Base-by-base conservation (phyloP, 2,888 invertebrate species). In the Laothoe populi region DNA sequence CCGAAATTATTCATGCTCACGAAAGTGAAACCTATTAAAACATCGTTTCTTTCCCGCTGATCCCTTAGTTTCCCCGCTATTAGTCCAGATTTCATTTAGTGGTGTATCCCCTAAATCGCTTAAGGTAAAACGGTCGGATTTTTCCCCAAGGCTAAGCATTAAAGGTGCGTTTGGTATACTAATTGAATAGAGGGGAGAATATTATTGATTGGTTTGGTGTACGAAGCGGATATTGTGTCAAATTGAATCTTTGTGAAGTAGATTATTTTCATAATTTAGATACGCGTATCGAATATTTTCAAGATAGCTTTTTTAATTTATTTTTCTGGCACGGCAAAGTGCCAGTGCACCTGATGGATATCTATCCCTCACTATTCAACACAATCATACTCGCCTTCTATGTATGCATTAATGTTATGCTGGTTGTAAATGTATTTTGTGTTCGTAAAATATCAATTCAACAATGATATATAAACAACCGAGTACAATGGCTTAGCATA, bases 91-190 rank as follows among this genome's bases (percentile, higher is more conserved):
- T 66, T 83, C 82, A 84, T 87, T 87, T 83, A 83, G 82, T 79
- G 72, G 76, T 61, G 69, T 69, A 74, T 82, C 84, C 86, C 88
- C 86, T 79, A 85, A 88, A 89, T 83, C 88, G 87, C 82, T 89
- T 85, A 85, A 86, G 88, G 86, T 86, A 81, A 82, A 79, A 74
- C 76, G 70, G 74, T 64, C 64, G 81, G 79, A 76, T 84, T 88
- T 87, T 84, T 86, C 82, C 81, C 76, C 67, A 74, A 78, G 79
- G 81, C 78, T 75, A 80, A 78, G 82, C 82, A 85, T 86, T 85
- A 84, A 83, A 87, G 84, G 87, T 86, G 87, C 88, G 87, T 89
- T 89, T 84, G 78, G 75, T 79, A 72, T 75, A 84, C 88, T 90
- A 90, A 90, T 90, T 89, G 88, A 88, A 90, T 81, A 77, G 78